Evolutionary conservation across 2,797 vertebrate genomes (phyloP), one percentile per base, ranked within the genome.

Genomic region (Microtus obscurus): DNA sequence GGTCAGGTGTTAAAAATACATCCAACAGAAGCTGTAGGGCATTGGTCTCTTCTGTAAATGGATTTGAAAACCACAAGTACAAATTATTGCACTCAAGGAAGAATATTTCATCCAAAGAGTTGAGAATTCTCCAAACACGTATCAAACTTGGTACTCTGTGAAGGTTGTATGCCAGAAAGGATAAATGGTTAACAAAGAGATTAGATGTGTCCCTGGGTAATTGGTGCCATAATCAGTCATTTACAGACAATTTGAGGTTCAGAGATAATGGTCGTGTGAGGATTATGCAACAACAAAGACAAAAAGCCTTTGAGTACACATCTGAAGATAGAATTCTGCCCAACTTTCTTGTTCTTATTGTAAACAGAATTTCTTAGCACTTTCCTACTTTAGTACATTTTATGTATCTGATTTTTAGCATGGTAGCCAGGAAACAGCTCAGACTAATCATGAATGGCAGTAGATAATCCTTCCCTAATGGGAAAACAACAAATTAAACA

Each of bases 401-500:
- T 59, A 34, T 74, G 19, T 85, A 76, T 74, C 87, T 82, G 61
- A 12, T 37, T 79, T 89, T 94, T 31, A 67, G 37, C 10, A 29
- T 77, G 23, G 69, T 21, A 25, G 1, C 8, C n/a, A 67, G 37
- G 69, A 92, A 95, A 56, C 51, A 81, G 29, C n/a, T 19, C 16
- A 76, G 31, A 53, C 31, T 63, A 67, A 86, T 21, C 31, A 34
- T 76, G 48, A 89, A 63, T 59, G 63, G 59, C 10, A 78, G 40
- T 77, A 53, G 56, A 53, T 59, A 40, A 69, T 89, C 61, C 81
- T 12, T 53, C 85, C 23, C 59, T 65, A 73, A 79, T 27, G 43
- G 10, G 79, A 93, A 56, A 89, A 83, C 87, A 95, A 53, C 31
- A 91, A 83, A 88, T 92, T 85, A 81, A 94, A 90, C 91, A 85